Conservation (phyloP, 2,113 vertebrate species). For the Danionella cerebrum region DNA sequence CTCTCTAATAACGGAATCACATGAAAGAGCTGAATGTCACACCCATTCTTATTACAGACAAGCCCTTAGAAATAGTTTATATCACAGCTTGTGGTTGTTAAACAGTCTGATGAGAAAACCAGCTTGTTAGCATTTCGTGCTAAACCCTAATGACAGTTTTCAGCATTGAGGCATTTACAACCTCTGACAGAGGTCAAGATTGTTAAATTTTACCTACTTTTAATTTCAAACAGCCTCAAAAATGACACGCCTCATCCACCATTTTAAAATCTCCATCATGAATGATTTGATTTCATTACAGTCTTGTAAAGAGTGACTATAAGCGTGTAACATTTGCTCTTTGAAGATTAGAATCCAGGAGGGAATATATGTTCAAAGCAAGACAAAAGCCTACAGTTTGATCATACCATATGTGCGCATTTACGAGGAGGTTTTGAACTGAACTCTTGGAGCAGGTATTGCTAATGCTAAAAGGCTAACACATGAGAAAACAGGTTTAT, state of each 20-base stretch:
- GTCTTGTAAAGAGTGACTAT: not conserved
- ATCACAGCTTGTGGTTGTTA: not conserved
- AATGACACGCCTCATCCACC: not conserved
- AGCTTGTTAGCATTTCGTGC: not conserved
- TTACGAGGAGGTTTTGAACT: not conserved
- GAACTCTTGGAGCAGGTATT: not conserved
- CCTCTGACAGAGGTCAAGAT: not conserved
- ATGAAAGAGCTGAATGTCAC: no score
- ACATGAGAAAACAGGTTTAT: constrained; percentile 7
- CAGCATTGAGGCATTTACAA: not conserved
- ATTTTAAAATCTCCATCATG: not conserved
- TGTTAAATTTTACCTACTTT: not conserved
- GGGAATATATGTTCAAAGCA: not conserved
- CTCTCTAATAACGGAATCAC: no score
- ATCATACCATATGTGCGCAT: not conserved
- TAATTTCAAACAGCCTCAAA: not conserved
- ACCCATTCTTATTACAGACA: no score
- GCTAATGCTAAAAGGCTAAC: not conserved
- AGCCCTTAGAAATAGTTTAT: not conserved
- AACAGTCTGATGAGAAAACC: not conserved
- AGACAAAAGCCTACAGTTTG: not conserved
- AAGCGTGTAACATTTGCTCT: not conserved
- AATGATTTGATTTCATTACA: not conserved
- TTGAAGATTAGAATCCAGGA: not conserved
- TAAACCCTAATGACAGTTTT: not conserved